phyloP scores from a whole-genome alignment of 1,140 invertebrate species.

The Macrostomum lignano region DNA sequence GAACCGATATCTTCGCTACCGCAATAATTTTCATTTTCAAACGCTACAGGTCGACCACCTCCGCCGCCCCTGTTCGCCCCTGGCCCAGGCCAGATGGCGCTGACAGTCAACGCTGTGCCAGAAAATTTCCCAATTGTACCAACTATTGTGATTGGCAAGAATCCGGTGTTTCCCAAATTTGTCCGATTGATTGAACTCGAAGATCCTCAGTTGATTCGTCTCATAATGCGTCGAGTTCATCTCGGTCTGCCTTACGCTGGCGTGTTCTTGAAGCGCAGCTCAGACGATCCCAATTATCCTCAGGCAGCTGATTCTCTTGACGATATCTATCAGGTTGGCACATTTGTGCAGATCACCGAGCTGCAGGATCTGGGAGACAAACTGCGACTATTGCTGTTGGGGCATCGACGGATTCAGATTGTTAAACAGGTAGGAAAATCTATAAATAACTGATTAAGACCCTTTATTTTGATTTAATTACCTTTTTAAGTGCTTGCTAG shows the following conservation, averaged over 20 bases:
- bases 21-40: no score
- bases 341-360: conserved; percentile 90
- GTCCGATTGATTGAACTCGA: conserved; percentile 81
- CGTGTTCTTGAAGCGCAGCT: conserved; percentile 69
- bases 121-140: conserved; percentile 83
- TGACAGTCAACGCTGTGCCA: conserved; percentile 51
- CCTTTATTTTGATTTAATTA: no score
- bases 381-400: conserved; percentile 64
- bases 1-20: no score
- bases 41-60: no score
- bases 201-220: conserved; percentile 55
- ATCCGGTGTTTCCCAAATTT: conserved; percentile 87
- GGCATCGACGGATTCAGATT: conserved; percentile 39
- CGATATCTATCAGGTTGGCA: conserved; percentile 65
- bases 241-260: conserved; percentile 87
- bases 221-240: conserved; percentile 70
- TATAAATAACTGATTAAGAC: conserved; percentile 12
- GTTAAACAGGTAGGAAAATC: conserved; percentile 47
- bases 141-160: conserved; percentile 63
- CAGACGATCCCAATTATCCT: conserved; percentile 17
- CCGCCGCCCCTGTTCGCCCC: no score
- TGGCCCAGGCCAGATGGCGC: no score
- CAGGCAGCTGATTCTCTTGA: conserved; percentile 35
- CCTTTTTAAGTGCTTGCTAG: no score
- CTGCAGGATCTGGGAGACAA: conserved; percentile 75